These are phyloP conservation scores for Ictidomys tridecemlineatus DNA, from an alignment of 2,113 vertebrate genomes.

Conservation along the genomic window DNA sequence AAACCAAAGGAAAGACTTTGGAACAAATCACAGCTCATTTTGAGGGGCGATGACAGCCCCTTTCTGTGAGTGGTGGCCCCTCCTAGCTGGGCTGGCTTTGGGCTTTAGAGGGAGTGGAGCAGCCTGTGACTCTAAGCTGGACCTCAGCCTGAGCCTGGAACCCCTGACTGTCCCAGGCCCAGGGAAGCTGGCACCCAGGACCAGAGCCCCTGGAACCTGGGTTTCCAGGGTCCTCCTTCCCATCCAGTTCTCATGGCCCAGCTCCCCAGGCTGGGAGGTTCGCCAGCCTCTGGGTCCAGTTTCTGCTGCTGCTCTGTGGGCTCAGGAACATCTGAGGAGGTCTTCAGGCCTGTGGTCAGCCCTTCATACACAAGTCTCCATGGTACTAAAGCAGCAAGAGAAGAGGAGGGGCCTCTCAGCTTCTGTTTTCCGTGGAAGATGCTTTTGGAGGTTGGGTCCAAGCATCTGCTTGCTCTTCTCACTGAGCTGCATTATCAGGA, in stretches of 20 bases:
- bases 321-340: not conserved
- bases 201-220: not conserved
- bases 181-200: not conserved
- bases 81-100: not conserved
- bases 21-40: slow-evolving; percentile 95
- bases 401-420: not conserved
- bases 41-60: slow-evolving; percentile 80
- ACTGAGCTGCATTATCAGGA: not conserved
- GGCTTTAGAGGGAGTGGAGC: not conserved
- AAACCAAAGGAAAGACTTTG: slow-evolving; percentile 95
- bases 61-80: not conserved
- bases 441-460: not conserved
- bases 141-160: not conserved
- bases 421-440: not conserved
- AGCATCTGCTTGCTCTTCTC: not conserved
- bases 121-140: not conserved
- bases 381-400: not conserved
- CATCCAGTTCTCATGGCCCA: not conserved
- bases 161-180: not conserved
- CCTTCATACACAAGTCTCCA: fast-evolving
- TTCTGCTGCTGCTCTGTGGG: not conserved
- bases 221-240: not conserved
- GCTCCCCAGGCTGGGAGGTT: not conserved
- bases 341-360: not conserved
- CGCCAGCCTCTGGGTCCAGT: not conserved